A percentile compares a stretch with the other conserved stretches of the same genome.
Evolutionary conservation across 2,113 vertebrate genomes (phyloP).

Genomic region (Larimichthys crocea): DNA sequence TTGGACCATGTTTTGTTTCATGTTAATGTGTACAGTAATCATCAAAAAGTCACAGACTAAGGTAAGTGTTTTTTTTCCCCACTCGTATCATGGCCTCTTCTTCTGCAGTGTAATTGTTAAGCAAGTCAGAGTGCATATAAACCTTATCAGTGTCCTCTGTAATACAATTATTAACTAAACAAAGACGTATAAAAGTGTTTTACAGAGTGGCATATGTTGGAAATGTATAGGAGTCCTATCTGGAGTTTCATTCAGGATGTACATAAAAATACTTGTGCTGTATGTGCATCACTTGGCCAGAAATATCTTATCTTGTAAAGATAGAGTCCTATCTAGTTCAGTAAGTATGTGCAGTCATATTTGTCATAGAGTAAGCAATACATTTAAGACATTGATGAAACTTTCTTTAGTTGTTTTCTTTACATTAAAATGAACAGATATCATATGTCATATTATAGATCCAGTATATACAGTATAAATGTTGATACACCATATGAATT

Average conservation of each 20-base stretch:
- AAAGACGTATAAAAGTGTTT: background rate
- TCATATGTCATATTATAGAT: no score
- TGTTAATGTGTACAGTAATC: background rate
- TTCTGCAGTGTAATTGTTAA: background rate
- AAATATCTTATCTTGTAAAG: no score
- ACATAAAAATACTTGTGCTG: background rate
- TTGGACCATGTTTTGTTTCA: background rate
- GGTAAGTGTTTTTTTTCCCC: background rate
- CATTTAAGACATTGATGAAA: no score
- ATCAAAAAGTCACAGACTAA: background rate
- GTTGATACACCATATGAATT: no score
- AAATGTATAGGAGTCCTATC: background rate
- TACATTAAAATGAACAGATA: no score
- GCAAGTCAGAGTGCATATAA: background rate
- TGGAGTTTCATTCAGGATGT: background rate
- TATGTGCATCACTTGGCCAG: background rate
- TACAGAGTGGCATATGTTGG: background rate
- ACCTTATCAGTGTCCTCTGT: constrained; percentile 51
- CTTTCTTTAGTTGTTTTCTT: no score
- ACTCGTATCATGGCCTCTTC: background rate
- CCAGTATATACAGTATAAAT: no score
- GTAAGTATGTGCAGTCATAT: no score
- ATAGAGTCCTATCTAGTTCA: no score
- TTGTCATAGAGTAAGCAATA: no score
- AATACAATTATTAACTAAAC: constrained; percentile 58